Percentiles rank a stretch among this genome's conserved stretches.
Evolutionary conservation across 2,797 vertebrate genomes (phyloP).

Genomic region (Hyperoplus lanceolatus): DNA sequence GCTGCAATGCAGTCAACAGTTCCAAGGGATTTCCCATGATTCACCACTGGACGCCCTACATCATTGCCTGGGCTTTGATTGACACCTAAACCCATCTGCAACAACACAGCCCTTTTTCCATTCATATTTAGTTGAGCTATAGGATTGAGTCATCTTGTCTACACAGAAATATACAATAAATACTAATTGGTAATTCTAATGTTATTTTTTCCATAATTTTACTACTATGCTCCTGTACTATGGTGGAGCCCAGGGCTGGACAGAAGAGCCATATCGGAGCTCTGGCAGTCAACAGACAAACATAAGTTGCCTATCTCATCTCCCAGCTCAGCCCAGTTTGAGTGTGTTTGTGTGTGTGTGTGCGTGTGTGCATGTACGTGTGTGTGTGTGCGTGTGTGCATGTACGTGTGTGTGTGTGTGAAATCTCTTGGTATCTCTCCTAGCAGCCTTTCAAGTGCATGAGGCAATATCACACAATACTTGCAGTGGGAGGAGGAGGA

Average conservation of each 20-base stretch:
- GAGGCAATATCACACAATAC: slow-evolving; percentile 84
- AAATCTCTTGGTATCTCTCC: slow-evolving; percentile 81
- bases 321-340: slow-evolving; percentile 44
- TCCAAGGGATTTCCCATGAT: slow-evolving; percentile 28
- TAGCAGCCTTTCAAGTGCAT: slow-evolving; percentile 84
- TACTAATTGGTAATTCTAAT: slow-evolving; percentile 11
- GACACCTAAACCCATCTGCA: slow-evolving; percentile 25
- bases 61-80: slow-evolving; percentile 30
- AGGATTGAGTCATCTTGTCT: neutral
- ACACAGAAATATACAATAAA: neutral
- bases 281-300: slow-evolving; percentile 69
- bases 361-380: slow-evolving; percentile 47
- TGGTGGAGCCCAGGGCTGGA: slow-evolving; percentile 46
- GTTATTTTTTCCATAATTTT: slow-evolving; percentile 11
- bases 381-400: slow-evolving; percentile 46
- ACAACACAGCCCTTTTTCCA: slow-evolving; percentile 16
- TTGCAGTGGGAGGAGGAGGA: slow-evolving; percentile 70
- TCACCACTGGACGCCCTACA: slow-evolving; percentile 50
- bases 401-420: slow-evolving; percentile 59
- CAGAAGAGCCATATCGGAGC: slow-evolving; percentile 52
- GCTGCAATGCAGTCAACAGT: slow-evolving; percentile 66
- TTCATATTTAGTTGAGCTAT: neutral
- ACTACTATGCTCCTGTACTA: slow-evolving; percentile 17
- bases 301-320: slow-evolving; percentile 73
- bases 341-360: slow-evolving; percentile 31